A percentile compares a stretch with the other conserved stretches of the same genome.
Evolutionary conservation across 2,797 vertebrate species (phyloP).

Genomic region (Arrhamphus sclerolepis): DNA sequence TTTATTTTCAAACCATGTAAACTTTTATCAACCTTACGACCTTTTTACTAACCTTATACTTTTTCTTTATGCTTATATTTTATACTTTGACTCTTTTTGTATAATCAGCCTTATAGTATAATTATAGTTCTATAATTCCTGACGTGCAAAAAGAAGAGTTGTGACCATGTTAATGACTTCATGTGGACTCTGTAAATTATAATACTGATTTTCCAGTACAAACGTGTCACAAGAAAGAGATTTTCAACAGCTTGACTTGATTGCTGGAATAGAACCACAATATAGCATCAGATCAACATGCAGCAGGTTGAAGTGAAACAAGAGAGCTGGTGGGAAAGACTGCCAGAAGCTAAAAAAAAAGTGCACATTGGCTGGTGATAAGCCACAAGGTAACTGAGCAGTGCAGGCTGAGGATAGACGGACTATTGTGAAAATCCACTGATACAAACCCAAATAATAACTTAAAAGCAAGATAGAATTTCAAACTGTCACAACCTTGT

Average conservation of each 20-base stretch:
- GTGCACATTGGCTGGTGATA: conserved; percentile 36
- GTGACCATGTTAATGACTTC: no score
- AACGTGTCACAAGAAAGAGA: neutral
- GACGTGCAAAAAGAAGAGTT: no score
- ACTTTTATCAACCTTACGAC: no score
- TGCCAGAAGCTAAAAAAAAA: conserved; percentile 25
- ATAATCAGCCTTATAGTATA: no score
- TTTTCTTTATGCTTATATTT: no score
- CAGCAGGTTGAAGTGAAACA: conserved; percentile 23
- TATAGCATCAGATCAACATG: conserved; percentile 24
- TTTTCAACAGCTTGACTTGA: conserved; percentile 7
- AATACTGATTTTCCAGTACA: no score
- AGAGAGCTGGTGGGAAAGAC: conserved; percentile 41
- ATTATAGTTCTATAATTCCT: no score
- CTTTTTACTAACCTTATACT: no score
- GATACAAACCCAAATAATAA: conserved; percentile 8
- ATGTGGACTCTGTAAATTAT: no score
- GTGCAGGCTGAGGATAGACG: conserved; percentile 1
- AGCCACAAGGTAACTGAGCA: conserved; percentile 4
- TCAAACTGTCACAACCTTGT: neutral
- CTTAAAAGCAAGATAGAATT: neutral
- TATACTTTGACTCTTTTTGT: no score
- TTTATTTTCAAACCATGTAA: no score
- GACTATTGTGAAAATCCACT: conserved; percentile 4
- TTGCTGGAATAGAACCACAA: conserved; percentile 23